Evolutionary conservation across 2,888 invertebrate species (phyloP).

Genomic region (Cancer borealis): DNA sequence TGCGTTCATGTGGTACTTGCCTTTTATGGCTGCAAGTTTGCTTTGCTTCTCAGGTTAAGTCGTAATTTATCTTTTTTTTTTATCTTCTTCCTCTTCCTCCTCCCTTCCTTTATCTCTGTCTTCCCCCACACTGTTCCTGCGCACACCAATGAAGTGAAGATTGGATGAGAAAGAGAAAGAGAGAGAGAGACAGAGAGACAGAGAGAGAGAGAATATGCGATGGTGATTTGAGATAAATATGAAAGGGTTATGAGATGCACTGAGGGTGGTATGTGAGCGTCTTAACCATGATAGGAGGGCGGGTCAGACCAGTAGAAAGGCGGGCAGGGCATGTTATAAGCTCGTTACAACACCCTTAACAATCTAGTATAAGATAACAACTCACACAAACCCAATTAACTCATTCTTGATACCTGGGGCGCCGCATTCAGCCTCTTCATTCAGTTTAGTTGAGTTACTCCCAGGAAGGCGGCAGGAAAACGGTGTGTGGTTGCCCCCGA

Average conservation of each 20-base stretch:
- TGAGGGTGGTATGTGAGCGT: too few species aligned
- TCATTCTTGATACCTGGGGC: too few species aligned
- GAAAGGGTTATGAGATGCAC: not conserved
- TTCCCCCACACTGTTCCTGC: not conserved
- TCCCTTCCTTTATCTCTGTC: not conserved
- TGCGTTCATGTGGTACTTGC: not conserved
- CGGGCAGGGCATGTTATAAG: not conserved
- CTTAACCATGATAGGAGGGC: not conserved
- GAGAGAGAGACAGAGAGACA: constrained; percentile 38
- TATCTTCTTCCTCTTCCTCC: not conserved
- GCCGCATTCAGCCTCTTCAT: not conserved
- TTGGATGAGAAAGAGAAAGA: not conserved
- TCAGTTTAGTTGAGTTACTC: not conserved
- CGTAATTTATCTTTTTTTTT: not conserved
- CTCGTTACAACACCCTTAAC: not conserved
- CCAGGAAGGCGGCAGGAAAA: not conserved
- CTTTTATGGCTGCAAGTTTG: constrained; percentile 24
- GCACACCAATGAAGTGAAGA: not conserved
- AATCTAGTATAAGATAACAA: not conserved
- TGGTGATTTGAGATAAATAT: not conserved
- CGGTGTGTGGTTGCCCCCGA: not conserved
- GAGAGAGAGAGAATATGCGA: not conserved
- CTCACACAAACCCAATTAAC: not conserved
- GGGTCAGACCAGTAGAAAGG: too few species aligned
- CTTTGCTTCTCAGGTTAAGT: constrained; percentile 1